Conservation (phyloP, 2,797 vertebrate genomes). For the Danio jaintianensis region DNA sequence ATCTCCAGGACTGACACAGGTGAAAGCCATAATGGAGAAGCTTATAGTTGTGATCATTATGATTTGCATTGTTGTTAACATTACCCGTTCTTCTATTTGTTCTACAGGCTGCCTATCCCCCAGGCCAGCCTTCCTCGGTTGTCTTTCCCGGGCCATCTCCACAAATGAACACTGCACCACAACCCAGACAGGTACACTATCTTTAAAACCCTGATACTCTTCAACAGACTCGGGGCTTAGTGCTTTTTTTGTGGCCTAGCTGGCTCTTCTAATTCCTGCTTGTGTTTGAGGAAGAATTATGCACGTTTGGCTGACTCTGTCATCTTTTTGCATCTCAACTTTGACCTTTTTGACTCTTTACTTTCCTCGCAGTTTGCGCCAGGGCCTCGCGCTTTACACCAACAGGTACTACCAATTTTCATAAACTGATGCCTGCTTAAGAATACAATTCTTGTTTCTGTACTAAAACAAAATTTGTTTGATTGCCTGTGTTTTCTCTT, state of each 20-base stretch:
- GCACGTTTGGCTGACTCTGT: slow-evolving; percentile 35
- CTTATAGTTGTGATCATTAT: no score
- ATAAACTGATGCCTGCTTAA: slow-evolving; percentile 36
- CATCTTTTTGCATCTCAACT: slow-evolving; percentile 58
- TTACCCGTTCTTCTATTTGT: neutral
- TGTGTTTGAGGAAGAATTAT: slow-evolving; percentile 24
- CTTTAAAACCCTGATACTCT: neutral
- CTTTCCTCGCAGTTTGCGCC: slow-evolving; percentile 88
- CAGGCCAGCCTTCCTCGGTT: slow-evolving; percentile 92
- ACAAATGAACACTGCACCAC: slow-evolving; percentile 98
- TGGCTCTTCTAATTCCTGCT: slow-evolving; percentile 30
- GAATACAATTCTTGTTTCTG: neutral
- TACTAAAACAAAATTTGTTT: neutral
- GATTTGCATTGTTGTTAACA: neutral
- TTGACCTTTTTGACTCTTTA: slow-evolving; percentile 75
- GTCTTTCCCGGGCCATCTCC: slow-evolving; percentile 92
- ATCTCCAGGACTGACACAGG: slow-evolving; percentile 97
- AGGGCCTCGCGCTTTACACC: slow-evolving; percentile 92
- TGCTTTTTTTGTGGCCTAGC: slow-evolving; percentile 41
- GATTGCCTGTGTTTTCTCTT: neutral
- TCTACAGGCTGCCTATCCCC: slow-evolving; percentile 88
- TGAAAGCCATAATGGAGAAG: slow-evolving; percentile 66
- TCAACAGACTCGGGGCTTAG: neutral
- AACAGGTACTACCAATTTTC: slow-evolving; percentile 87
- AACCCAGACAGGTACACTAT: slow-evolving; percentile 91